Percentiles rank a stretch among this genome's conserved stretches.
Evolutionary conservation across 1,140 invertebrate genomes (phyloP).

Genomic region (Tetragnatha versicolor): DNA sequence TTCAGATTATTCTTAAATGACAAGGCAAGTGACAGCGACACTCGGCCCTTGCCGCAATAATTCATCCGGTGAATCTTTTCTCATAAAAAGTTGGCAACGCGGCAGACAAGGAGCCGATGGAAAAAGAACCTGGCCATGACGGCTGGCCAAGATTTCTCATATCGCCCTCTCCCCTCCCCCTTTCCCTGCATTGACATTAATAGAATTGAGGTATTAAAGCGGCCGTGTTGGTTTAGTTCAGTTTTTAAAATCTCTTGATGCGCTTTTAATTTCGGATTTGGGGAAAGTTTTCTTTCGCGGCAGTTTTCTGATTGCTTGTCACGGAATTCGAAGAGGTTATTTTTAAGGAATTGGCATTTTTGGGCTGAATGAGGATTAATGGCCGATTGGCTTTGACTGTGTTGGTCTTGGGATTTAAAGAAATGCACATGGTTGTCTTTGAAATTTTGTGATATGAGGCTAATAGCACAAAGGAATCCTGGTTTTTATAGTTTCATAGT

Average conservation of each 20-base stretch:
- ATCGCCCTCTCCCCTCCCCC: too few relatives aligned
- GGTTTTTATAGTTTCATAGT: too few relatives aligned
- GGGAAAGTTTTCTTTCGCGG: too few relatives aligned
- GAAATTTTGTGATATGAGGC: too few relatives aligned
- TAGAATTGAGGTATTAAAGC: background rate
- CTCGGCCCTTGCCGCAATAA: background rate
- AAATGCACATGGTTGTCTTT: too few relatives aligned
- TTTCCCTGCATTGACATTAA: background rate
- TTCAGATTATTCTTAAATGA: slow-evolving; percentile 40
- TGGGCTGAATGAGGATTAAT: too few relatives aligned
- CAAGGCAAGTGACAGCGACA: slow-evolving; percentile 17
- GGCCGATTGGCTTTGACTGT: too few relatives aligned
- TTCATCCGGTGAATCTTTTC: slow-evolving; percentile 4
- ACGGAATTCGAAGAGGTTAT: too few relatives aligned
- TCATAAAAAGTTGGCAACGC: background rate
- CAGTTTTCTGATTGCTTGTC: background rate
- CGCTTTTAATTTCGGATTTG: background rate
- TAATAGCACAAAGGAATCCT: too few relatives aligned
- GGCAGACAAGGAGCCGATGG: background rate
- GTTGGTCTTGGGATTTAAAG: too few relatives aligned
- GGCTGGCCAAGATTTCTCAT: background rate
- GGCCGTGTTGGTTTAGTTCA: background rate
- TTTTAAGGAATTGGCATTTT: too few relatives aligned
- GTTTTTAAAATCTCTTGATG: background rate
- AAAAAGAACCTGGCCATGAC: background rate